Base-by-base conservation (phyloP, 2,888 invertebrate genomes). In the Morpho deidamia region DNA sequence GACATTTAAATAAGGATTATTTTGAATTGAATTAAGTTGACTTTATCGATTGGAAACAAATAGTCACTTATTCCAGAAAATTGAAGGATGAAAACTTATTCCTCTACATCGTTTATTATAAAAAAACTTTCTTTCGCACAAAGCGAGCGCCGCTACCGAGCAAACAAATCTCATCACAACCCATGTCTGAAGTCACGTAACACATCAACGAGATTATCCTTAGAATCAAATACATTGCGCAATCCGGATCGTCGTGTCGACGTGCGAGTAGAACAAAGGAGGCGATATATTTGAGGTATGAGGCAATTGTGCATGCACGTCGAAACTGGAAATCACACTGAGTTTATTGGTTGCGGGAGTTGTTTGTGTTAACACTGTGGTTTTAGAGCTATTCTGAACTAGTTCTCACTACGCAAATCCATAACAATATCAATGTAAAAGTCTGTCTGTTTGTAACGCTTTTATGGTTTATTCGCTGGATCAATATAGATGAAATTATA, bases 121-220 rank as follows among this genome's bases (percentile, higher is more conserved):
- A 8, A 43, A n/a, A 51, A 55, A 55, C 43, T 51, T 51, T 51
- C 38, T 46, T 12, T 32, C 33, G 7, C 5, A 42, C 12, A n/a
- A 37, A 42, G 7, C 39, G 32, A 42, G 37, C 54, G 33, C 14
- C 11, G 12, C 5, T 35, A 14, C 34, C 42, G 32, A 46, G 35
- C 42, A 37, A 46, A 55, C 50, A 50, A 51, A 46, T 40, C 38
- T 34, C 43, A 46, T 39, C 23, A 49, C 45, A 50, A 45, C 42
- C 32, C 23, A 47, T 51, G 34, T 46, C 40, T 43, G 34, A 12
- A 44, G 43, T 55, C 44, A 54, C 54, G 54, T 55, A 45, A 23
- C 9, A 42, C 12, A 23, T 35, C 45, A 41, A 45, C 42, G 49
- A 35, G 44, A 41, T 47, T 47, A 54, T 55, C 42, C 33, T 9